Evolutionary conservation across 2,888 invertebrate genomes (phyloP).

Genomic region (Herminia tarsipennalis): DNA sequence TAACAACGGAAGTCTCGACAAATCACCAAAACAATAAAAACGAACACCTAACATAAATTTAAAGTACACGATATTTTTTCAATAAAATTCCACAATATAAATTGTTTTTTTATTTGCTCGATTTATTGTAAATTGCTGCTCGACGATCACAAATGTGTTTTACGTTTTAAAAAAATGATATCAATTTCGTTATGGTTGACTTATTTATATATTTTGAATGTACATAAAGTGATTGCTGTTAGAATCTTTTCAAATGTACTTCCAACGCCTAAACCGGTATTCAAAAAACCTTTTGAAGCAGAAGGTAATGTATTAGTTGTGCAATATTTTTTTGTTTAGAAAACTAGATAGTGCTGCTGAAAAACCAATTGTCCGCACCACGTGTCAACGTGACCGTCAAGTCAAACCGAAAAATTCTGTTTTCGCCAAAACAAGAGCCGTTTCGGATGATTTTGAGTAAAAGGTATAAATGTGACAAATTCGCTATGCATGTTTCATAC

Average conservation of each 20-base stretch:
- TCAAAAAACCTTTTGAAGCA: background rate
- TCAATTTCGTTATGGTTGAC: constrained; percentile 22
- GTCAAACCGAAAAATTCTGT: too few relatives aligned
- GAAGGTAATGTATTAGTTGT: background rate
- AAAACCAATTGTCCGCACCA: too few relatives aligned
- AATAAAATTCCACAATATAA: constrained; percentile 46
- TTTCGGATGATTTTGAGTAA: too few relatives aligned
- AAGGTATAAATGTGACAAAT: too few relatives aligned
- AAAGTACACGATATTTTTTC: constrained; percentile 30
- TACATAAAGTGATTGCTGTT: constrained; percentile 16
- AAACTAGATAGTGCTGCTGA: too few relatives aligned
- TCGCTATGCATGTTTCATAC: too few relatives aligned
- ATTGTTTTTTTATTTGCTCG: constrained; percentile 42
- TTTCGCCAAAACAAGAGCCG: too few relatives aligned
- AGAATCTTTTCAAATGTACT: constrained; percentile 26
- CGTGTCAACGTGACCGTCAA: too few relatives aligned
- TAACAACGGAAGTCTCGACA: too few relatives aligned
- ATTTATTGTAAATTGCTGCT: constrained; percentile 44
- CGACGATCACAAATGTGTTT: constrained; percentile 31
- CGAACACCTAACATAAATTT: constrained; percentile 24
- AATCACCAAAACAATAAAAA: constrained; percentile 17
- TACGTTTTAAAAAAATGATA: constrained; percentile 38
- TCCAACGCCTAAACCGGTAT: background rate
- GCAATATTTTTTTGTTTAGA: background rate
- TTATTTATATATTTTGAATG: constrained; percentile 22